A percentile compares a stretch with the other conserved stretches of the same genome.
Evolutionary conservation across 2,888 invertebrate species (phyloP).

Genomic region (Ethmia dodecea): DNA sequence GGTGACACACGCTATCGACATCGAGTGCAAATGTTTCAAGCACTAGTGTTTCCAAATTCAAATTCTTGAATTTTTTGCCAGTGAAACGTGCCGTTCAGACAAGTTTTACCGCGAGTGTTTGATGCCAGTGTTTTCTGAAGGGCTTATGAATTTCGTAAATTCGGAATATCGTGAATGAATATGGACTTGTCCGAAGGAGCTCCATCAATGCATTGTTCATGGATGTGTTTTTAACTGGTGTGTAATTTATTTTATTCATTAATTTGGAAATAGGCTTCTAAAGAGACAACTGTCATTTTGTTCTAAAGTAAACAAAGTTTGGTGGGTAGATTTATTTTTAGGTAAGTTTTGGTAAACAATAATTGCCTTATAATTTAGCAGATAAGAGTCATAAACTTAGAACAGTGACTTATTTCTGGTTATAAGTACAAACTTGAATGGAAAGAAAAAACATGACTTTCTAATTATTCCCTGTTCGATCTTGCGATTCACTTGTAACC

Average conservation of each 20-base stretch:
- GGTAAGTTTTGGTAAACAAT: too few relatives aligned
- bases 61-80: conserved; percentile 19
- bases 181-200: conserved; percentile 73
- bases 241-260: conserved; percentile 35
- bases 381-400: too few relatives aligned
- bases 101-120: conserved; percentile 30
- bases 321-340: too few relatives aligned
- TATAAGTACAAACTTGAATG: too few relatives aligned
- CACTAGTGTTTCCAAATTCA: conserved; percentile 40
- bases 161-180: conserved; percentile 57
- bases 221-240: conserved; percentile 77
- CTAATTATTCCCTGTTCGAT: too few relatives aligned
- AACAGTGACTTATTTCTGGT: too few relatives aligned
- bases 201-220: conserved; percentile 76
- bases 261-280: too few relatives aligned
- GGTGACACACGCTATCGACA: conserved; percentile 47
- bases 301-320: too few relatives aligned
- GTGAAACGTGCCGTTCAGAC: conserved; percentile 6
- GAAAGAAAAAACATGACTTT: too few relatives aligned
- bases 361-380: too few relatives aligned
- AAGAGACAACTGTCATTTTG: too few relatives aligned
- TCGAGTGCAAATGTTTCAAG: conserved; percentile 34
- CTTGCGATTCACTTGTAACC: too few relatives aligned
- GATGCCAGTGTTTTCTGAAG: conserved; percentile 45
- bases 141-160: conserved; percentile 35